A percentile compares a stretch with the other conserved stretches of the same genome.
Conservation (phyloP, 1,140 invertebrate genomes). For the Campoletis sonorensis region DNA sequence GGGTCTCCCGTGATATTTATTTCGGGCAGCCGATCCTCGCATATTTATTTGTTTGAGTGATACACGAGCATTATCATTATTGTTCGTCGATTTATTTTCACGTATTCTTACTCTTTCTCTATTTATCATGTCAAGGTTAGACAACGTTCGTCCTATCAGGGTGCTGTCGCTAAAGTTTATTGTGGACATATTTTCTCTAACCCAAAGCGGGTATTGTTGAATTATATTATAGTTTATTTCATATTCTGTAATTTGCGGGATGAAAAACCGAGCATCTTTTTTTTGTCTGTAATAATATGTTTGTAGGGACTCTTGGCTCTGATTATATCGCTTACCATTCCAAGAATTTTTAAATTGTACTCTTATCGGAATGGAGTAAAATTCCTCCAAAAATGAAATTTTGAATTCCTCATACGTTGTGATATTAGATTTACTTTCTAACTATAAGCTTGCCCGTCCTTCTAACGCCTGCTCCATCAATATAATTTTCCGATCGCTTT, state of each 20-base stretch:
- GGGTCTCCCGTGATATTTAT: no score
- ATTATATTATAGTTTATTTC: conserved; percentile 53
- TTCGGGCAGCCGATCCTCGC: neutral
- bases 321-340: conserved; percentile 19
- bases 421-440: neutral
- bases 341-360: conserved; percentile 50
- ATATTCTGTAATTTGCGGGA: conserved; percentile 45
- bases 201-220: conserved; percentile 48
- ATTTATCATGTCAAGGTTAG: conserved; percentile 43
- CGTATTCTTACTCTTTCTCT: conserved; percentile 42
- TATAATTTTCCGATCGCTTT: neutral
- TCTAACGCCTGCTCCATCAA: neutral
- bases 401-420: neutral
- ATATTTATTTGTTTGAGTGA: neutral
- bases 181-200: conserved; percentile 41
- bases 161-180: conserved; percentile 42
- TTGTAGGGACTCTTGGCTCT: conserved; percentile 33
- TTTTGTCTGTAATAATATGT: conserved; percentile 50
- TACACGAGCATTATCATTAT: neutral
- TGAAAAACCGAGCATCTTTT: conserved; percentile 49
- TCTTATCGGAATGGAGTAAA: conserved; percentile 51
- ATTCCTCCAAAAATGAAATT: conserved; percentile 44
- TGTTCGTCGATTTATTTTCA: neutral
- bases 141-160: conserved; percentile 41
- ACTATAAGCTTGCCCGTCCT: neutral